phyloP scores from a whole-genome alignment of 2,888 invertebrate genomes.

The Liopterus haemorrhoidalis region DNA sequence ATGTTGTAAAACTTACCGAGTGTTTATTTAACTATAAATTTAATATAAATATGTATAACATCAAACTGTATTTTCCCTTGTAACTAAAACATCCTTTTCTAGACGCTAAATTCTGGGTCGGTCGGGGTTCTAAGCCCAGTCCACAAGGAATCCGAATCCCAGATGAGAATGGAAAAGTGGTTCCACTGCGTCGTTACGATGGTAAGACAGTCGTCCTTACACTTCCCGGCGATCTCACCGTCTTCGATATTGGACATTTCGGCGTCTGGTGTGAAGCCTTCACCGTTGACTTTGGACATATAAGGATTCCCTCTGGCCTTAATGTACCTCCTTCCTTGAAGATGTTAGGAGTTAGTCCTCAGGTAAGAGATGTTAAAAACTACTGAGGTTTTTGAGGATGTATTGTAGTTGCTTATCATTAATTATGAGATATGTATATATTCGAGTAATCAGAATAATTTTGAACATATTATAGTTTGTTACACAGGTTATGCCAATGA shows the following conservation, averaged over 20 bases:
- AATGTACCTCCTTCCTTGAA: constrained; percentile 87
- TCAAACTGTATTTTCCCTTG: too few species aligned
- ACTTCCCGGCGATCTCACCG: constrained; percentile 79
- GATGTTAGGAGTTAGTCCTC: constrained; percentile 90
- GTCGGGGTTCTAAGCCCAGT: constrained; percentile 71
- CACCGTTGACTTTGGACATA: constrained; percentile 87
- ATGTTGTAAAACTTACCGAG: too few species aligned
- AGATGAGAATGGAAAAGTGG: constrained; percentile 84
- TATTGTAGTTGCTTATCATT: too few species aligned
- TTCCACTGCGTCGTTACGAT: constrained; percentile 73
- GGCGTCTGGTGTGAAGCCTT: constrained; percentile 92
- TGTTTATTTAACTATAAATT: too few species aligned
- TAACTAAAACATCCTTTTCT: constrained; percentile 40
- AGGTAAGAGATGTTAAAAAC: too few species aligned
- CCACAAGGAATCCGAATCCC: constrained; percentile 80
- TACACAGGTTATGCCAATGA: too few species aligned
- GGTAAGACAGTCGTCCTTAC: constrained; percentile 85
- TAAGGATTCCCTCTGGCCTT: constrained; percentile 64
- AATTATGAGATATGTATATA: too few species aligned
- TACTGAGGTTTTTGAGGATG: too few species aligned
- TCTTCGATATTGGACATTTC: constrained; percentile 89
- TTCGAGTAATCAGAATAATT: too few species aligned
- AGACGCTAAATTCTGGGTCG: constrained; percentile 95
- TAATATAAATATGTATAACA: too few species aligned
- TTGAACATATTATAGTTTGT: too few species aligned